Percentiles rank a stretch among this genome's conserved stretches.
Conservation (phyloP, 35 echinoderm and acorn worm species). For the Heliocidaris erythrogramma region DNA sequence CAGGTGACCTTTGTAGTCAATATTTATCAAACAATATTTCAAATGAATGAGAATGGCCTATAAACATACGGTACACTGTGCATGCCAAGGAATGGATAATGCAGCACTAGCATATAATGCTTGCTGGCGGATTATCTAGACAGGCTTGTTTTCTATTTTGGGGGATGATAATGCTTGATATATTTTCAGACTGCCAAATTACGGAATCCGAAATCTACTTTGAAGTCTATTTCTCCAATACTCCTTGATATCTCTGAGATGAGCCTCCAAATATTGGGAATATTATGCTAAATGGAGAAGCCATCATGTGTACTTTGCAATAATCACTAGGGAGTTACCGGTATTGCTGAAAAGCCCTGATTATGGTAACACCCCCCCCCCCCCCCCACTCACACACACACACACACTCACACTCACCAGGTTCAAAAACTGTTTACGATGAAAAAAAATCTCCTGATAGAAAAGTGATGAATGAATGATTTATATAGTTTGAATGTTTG, state of each 20-base stretch:
- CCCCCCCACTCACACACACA: no score
- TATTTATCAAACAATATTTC: neutral
- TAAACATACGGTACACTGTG: neutral
- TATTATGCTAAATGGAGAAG: neutral
- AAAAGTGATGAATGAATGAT: neutral
- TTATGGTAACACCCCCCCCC: neutral
- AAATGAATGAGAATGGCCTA: neutral
- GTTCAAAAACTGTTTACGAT: neutral
- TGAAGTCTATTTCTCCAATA: neutral
- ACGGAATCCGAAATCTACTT: neutral
- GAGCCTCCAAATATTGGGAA: neutral
- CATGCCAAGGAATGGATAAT: neutral
- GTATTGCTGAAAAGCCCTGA: neutral
- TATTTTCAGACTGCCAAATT: neutral
- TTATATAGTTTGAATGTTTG: neutral
- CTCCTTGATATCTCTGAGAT: neutral
- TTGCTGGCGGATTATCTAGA: neutral
- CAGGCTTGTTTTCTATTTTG: neutral
- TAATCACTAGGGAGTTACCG: neutral
- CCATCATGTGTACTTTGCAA: neutral
- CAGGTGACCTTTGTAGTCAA: neutral
- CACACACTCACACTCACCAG: no score
- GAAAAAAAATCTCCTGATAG: neutral
- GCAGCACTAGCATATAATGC: neutral
- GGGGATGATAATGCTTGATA: neutral